phyloP scores from a whole-genome alignment of 2,113 vertebrate genomes.

The Ochotona princeps region DNA sequence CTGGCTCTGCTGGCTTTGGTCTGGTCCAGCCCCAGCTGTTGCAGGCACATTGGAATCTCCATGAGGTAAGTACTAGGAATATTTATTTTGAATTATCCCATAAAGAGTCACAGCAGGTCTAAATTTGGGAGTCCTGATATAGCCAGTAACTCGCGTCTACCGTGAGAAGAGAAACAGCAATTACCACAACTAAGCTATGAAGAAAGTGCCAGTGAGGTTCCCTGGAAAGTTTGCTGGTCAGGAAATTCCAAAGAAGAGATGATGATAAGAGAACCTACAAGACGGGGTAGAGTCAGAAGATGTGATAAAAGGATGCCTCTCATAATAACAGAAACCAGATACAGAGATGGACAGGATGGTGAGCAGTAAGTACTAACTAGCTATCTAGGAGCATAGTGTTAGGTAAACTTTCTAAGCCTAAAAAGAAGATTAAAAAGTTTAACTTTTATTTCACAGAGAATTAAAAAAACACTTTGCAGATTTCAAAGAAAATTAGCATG shows the following conservation, averaged over 20 bases:
- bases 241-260: not conserved
- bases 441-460: not conserved
- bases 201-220: not conserved
- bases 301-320: not conserved
- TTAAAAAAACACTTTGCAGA: not conserved
- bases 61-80: not conserved
- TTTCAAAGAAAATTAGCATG: not conserved
- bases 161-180: not conserved
- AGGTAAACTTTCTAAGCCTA: not conserved
- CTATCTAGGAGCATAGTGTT: not conserved
- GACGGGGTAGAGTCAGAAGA: not conserved
- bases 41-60: not conserved
- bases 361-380: not conserved
- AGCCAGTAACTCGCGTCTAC: not conserved
- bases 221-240: not conserved
- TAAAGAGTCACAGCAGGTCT: not conserved
- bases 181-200: not conserved
- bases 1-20: no score
- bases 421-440: not conserved
- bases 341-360: not conserved
- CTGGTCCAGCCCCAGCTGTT: no score
- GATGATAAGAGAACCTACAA: not conserved
- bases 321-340: not conserved
- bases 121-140: not conserved
- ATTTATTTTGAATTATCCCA: not conserved